These are phyloP conservation scores for Octonoba sinensis DNA, from an alignment of 2,888 invertebrate species.

Conservation along the genomic window DNA sequence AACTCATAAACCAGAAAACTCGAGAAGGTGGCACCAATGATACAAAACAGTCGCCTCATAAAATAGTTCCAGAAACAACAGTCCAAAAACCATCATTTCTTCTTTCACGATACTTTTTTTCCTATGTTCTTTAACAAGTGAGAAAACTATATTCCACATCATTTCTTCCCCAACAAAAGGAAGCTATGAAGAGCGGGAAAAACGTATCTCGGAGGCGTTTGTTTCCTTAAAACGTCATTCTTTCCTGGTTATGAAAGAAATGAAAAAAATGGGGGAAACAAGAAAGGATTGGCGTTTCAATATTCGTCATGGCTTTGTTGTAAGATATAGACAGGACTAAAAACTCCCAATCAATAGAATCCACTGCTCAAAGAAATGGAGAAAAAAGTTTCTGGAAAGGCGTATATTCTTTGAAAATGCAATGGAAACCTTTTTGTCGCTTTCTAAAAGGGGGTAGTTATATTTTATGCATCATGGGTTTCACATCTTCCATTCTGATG, in stretches of 20 bases:
- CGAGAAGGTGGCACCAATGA: no score
- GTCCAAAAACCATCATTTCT: constrained; percentile 2
- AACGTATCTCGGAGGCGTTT: constrained; percentile 1
- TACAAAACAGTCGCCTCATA: no score
- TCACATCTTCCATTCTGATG: no score
- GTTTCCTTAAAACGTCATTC: constrained; percentile 2
- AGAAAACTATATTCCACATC: constrained; percentile 2
- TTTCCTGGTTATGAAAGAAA: neutral
- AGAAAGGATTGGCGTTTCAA: constrained; percentile 5
- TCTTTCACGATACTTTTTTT: neutral
- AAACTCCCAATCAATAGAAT: neutral
- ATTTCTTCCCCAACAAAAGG: neutral
- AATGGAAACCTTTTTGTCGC: neutral
- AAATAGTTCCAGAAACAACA: no score
- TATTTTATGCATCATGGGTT: constrained; percentile 1
- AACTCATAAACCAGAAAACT: no score
- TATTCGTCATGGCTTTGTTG: constrained; percentile 9
- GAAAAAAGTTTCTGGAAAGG: neutral
- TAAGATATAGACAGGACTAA: neutral
- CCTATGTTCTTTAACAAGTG: neutral
- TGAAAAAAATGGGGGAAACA: neutral
- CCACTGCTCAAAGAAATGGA: neutral
- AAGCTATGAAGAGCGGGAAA: neutral
- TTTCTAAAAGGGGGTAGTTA: neutral
- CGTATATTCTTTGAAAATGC: neutral